Percentiles rank a stretch among this genome's conserved stretches.
phyloP scores from a whole-genome alignment of 2,113 vertebrate species.

The Pseudorasbora parva region DNA sequence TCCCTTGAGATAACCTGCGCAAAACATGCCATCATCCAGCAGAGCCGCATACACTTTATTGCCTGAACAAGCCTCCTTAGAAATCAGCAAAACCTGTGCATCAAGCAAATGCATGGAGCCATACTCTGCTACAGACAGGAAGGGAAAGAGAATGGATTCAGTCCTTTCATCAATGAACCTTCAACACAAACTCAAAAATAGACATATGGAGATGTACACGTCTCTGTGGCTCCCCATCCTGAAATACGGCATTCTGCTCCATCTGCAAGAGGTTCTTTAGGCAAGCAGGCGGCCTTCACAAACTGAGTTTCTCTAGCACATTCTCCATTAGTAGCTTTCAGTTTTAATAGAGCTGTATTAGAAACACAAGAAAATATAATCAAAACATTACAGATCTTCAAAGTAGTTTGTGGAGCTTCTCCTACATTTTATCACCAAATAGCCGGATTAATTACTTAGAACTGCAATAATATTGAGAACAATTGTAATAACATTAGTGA shows the following conservation, averaged over 20 bases:
- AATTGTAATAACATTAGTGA: not conserved
- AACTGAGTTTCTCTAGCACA: conserved; percentile 89
- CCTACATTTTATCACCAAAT: not conserved
- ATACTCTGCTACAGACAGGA: conserved; percentile 55
- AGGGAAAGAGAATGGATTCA: not conserved
- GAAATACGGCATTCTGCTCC: conserved; percentile 87
- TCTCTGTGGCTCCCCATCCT: conserved; percentile 90
- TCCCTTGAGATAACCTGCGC: conserved; percentile 85
- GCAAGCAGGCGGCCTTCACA: conserved; percentile 86
- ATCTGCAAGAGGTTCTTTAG: conserved; percentile 70
- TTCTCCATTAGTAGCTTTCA: conserved; percentile 77
- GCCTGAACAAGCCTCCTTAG: conserved; percentile 78
- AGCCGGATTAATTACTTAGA: not conserved
- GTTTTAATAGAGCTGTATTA: conserved; percentile 81
- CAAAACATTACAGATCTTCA: too few species aligned
- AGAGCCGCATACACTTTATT: conserved; percentile 65
- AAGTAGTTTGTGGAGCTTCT: not conserved
- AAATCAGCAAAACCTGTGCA: conserved; percentile 86
- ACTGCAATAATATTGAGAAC: too few species aligned
- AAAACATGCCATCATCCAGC: conserved; percentile 86
- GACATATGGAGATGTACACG: conserved; percentile 68
- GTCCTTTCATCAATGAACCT: not conserved
- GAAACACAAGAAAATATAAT: conserved; percentile 9
- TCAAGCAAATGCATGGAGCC: conserved; percentile 81
- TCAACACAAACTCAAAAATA: conserved; percentile 18